A percentile compares a stretch with the other conserved stretches of the same genome.
Conservation (phyloP, 2,888 invertebrate genomes). For the Mesoligia furuncula region DNA sequence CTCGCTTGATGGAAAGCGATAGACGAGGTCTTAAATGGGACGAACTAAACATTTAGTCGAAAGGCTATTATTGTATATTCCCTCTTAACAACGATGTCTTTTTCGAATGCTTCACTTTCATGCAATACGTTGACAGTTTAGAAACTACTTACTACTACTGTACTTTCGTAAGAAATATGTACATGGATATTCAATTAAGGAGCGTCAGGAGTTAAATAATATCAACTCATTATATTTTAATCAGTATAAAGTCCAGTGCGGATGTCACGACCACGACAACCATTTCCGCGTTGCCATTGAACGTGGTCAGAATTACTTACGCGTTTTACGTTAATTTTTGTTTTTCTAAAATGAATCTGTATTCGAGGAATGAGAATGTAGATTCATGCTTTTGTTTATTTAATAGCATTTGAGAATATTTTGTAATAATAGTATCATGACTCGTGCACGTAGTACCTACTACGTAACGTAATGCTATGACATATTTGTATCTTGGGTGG, state of each 20-base stretch:
- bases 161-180: background rate
- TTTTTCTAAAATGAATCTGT: conserved; percentile 6
- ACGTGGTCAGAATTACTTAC: conserved; percentile 59
- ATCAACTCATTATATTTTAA: conserved; percentile 28
- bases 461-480: conserved; percentile 3
- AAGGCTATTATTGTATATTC: background rate
- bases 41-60: background rate
- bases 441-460: conserved; percentile 1
- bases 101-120: background rate
- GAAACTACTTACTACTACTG: no score
- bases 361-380: background rate
- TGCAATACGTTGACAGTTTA: background rate
- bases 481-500: conserved; percentile 29
- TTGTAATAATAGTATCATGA: conserved; percentile 18
- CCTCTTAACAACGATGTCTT: background rate
- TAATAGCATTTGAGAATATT: background rate
- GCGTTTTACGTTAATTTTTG: conserved; percentile 21
- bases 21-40: background rate
- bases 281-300: conserved; percentile 56
- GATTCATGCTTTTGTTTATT: conserved; percentile 9
- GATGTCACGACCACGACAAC: conserved; percentile 68
- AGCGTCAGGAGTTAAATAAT: background rate
- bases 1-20: conserved; percentile 3
- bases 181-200: conserved; percentile 4
- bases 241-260: conserved; percentile 47